Evolutionary conservation across 2,888 invertebrate species (phyloP), one percentile per base, ranked within the genome.

Genomic region (Pollenia amentaria): DNA sequence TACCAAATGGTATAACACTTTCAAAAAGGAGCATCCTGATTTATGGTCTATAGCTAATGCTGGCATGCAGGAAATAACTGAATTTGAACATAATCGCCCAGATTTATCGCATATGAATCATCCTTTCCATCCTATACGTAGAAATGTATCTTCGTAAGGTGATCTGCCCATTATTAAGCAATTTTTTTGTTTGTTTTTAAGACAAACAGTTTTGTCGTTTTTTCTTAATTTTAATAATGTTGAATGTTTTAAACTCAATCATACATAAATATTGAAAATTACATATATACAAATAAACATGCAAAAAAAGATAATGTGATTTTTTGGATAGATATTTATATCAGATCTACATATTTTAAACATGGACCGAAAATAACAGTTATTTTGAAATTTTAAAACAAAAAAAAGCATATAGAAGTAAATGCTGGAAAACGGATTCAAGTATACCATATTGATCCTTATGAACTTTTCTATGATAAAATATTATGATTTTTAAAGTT

Each of bases 41-140:
- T 91, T 97, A 57, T 97, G 97, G 97, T 94, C 94, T 87, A 95
- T 97, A 75, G 96, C 95, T 0, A 95, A 94, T 82, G 94, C 91
- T 14, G 97, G 96, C 29, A 95, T 97, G 95, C 94, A 95, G 85
- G 96, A 96, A 92, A 95, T 97, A 73, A 94, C 93, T 65, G 94
- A 94, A 67, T 96, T 96, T 89, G 95, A 95, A 57, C 95, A 95
- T 67, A 96, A 96, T 93, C 96, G 96, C 1, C 97, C 97, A 2
- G 96, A 97, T 92, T 90, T 97, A 46, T 95, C 95, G 9, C 94
- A 95, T 85, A 94, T 97, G 93, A 94, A 95, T 72, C 97, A 97
- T 92, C 97, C 97, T 6, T 95, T 96, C 88, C 96, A 97, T 93
- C 96, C 96, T 1, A 94, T 95, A 40, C 94, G 95, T 78, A 95